Conservation (phyloP, 2,888 invertebrate genomes). For the Zonitis immaculata region DNA sequence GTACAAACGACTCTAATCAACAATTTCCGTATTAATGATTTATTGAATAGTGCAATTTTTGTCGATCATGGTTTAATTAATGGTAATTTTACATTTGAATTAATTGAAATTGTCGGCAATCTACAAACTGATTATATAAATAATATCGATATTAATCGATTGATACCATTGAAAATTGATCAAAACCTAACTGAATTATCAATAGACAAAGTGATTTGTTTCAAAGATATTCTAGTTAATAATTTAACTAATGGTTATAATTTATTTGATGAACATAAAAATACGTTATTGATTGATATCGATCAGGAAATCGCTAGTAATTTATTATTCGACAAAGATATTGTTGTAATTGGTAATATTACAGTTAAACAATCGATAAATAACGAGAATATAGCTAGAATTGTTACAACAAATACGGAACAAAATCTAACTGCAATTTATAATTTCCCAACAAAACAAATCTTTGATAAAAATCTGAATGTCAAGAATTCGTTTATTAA, state of each 20-base stretch:
- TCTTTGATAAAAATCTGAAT: constrained; percentile 30
- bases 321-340: constrained; percentile 44
- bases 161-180: constrained; percentile 50
- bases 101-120: constrained; percentile 46
- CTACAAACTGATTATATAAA: constrained; percentile 49
- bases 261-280: constrained; percentile 48
- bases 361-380: constrained; percentile 42
- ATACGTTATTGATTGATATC: constrained; percentile 44
- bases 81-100: constrained; percentile 44
- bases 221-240: constrained; percentile 36
- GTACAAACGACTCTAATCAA: constrained; percentile 41
- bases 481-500: constrained; percentile 36
- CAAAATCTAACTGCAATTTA: constrained; percentile 40
- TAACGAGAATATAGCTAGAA: constrained; percentile 39
- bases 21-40: constrained; percentile 45
- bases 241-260: constrained; percentile 48
- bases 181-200: constrained; percentile 47
- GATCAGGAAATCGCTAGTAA: constrained; percentile 47
- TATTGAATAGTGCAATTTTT: constrained; percentile 48
- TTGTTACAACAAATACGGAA: constrained; percentile 45
- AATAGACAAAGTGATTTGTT: constrained; percentile 41
- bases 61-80: constrained; percentile 43
- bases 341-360: constrained; percentile 40
- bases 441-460: constrained; percentile 36
- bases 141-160: constrained; percentile 43